phyloP scores from a whole-genome alignment of 2,113 vertebrate genomes.

The Sinosuthora webbiana region DNA sequence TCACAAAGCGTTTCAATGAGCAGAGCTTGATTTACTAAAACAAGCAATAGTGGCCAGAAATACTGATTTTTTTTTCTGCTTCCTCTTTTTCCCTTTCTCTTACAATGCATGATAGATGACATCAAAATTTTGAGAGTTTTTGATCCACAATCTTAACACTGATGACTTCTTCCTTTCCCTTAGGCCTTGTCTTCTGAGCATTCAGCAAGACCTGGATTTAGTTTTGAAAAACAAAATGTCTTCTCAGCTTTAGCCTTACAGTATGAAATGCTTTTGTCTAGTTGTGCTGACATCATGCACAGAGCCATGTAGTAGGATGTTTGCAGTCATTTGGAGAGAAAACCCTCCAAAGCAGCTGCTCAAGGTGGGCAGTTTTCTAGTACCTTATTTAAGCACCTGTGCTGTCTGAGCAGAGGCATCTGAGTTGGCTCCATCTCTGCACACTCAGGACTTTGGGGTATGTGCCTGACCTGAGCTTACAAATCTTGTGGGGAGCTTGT shows the following conservation, averaged over 20 bases:
- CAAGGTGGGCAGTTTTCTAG: background rate
- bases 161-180: background rate
- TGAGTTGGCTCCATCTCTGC: background rate
- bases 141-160: background rate
- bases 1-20: background rate
- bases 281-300: background rate
- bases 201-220: background rate
- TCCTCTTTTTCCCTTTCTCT: background rate
- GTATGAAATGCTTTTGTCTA: background rate
- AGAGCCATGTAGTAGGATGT: background rate
- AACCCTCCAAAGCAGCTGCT: background rate
- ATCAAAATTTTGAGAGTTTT: background rate
- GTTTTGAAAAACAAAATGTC: background rate
- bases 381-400: background rate
- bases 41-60: background rate
- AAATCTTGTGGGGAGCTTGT: background rate
- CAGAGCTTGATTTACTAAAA: background rate
- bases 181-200: background rate
- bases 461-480: background rate
- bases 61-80: background rate
- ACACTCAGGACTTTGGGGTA: rapidly evolving
- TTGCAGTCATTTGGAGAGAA: background rate
- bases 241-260: background rate
- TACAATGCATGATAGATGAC: background rate
- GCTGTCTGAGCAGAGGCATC: background rate